Evolutionary conservation across 2,797 vertebrate genomes (phyloP).

Genomic region (Thripadectes ignobilis): DNA sequence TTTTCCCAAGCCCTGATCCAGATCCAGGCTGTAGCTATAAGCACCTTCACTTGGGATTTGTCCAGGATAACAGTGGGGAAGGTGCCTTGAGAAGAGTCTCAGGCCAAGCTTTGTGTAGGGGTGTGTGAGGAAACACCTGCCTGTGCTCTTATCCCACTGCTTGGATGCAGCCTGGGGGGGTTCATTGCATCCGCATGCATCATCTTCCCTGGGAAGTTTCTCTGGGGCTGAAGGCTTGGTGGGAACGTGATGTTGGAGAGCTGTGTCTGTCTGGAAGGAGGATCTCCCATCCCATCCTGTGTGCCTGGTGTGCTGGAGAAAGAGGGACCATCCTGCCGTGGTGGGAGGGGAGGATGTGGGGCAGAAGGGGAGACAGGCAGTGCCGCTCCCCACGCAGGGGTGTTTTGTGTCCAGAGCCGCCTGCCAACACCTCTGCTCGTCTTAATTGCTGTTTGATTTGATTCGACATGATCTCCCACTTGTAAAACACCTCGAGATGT

Average conservation of each 20-base stretch:
- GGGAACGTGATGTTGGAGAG: fast-evolving
- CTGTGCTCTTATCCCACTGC: fast-evolving
- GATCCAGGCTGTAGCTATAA: background rate
- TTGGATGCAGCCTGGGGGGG: background rate
- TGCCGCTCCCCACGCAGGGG: background rate
- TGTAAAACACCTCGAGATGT: constrained; percentile 67
- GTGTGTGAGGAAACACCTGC: fast-evolving
- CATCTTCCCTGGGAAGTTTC: background rate
- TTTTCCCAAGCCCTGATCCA: background rate
- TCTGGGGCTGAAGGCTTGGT: background rate
- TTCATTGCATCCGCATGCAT: background rate
- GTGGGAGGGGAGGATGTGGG: background rate
- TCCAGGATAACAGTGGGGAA: background rate
- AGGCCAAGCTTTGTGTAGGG: fast-evolving
- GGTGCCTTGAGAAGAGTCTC: background rate
- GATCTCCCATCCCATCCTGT: fast-evolving
- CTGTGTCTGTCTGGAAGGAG: background rate
- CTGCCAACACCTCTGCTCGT: background rate
- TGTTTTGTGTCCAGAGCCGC: background rate
- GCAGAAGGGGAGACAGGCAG: background rate
- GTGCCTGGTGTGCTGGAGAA: background rate
- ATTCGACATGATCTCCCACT: constrained; percentile 62
- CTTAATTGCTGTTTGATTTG: constrained; percentile 70
- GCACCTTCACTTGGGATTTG: background rate
- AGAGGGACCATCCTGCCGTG: fast-evolving